Base-by-base conservation (phyloP, 2,113 vertebrate genomes). In the Entosphenus tridentatus region DNA sequence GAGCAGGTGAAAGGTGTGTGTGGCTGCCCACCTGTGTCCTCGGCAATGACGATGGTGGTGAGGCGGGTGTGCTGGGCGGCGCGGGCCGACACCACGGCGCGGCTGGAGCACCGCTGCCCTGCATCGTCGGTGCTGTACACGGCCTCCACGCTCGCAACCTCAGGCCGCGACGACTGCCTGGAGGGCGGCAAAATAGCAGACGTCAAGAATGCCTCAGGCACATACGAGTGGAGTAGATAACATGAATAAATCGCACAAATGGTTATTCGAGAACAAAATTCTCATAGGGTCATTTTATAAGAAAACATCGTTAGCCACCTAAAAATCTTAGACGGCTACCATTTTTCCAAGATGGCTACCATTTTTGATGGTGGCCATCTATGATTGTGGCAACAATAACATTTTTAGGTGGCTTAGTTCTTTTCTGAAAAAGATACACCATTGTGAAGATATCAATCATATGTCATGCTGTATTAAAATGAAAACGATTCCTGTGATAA, bases 151-250 rank as follows among this genome's bases (percentile, higher is more conserved):
- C 85, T 90, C 1, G 88, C 89, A 2, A 96, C 87, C 72, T 98
- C 89, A 0, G 92, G 90, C 73, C 90, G 83, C 13, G 83, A 88
- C 1, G 89, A 95, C 0, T 82, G 84, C 92, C 93, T 96, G 14
- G 1, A 16, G 68, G 1, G 21, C 62, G 1, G 21, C 62, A 65
- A n/a, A 65, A n/a, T n/a, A 18, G n/a, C 62, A 65, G 8, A 18
- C 62, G 2, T 65, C 10, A 65, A 65, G 21, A 18, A 9, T 18
- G 62, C 21, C n/a, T n/a, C n/a, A 65, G n/a, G 21, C 62, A n/a
- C 8, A 65, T 18, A n/a, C 58, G 16, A 14, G 13, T 62, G 58
- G 4, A 17, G 58, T 62, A 39, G 39, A 39, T 39, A 39, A 39
- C 39, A 7, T 39, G 39, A 39, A 39, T 39, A 39, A 6, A 39